Percentiles rank a stretch among this genome's conserved stretches.
Evolutionary conservation across 2,113 vertebrate species (phyloP).

Genomic region (Elachura formosa): DNA sequence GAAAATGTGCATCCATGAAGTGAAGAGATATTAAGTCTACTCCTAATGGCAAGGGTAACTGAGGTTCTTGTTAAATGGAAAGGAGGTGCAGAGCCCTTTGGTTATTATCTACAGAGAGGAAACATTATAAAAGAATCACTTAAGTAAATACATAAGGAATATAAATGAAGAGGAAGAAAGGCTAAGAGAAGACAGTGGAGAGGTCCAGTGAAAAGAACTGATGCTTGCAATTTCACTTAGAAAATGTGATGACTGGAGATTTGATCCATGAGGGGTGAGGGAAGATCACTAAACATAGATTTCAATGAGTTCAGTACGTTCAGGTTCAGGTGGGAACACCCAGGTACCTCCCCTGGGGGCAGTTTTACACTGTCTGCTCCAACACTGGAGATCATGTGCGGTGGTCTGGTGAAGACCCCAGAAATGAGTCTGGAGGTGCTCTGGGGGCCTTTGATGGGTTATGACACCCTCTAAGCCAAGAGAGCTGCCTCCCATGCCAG

Average conservation of each 20-base stretch:
- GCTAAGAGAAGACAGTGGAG: neutral
- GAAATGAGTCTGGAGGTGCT: accelerated
- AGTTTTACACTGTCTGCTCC: neutral
- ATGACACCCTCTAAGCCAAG: neutral
- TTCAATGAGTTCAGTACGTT: accelerated
- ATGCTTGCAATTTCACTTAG: neutral
- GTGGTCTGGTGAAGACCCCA: neutral
- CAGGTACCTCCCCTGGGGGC: neutral
- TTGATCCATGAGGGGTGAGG: neutral
- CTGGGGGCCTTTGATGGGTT: neutral
- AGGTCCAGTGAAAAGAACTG: neutral
- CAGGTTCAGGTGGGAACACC: neutral
- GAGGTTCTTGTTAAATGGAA: neutral
- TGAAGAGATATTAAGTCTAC: neutral
- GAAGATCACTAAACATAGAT: accelerated
- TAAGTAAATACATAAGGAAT: neutral
- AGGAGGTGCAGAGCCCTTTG: neutral
- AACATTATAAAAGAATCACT: neutral
- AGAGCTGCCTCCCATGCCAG: neutral
- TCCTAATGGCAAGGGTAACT: neutral
- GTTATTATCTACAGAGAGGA: neutral
- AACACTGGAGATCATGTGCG: neutral
- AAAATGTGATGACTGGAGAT: neutral
- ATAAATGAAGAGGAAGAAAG: neutral
- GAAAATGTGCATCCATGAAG: neutral